Evolutionary conservation across 2,888 invertebrate genomes (phyloP), one percentile per base, ranked within the genome.

Genomic region (Oxycera nigricornis): DNA sequence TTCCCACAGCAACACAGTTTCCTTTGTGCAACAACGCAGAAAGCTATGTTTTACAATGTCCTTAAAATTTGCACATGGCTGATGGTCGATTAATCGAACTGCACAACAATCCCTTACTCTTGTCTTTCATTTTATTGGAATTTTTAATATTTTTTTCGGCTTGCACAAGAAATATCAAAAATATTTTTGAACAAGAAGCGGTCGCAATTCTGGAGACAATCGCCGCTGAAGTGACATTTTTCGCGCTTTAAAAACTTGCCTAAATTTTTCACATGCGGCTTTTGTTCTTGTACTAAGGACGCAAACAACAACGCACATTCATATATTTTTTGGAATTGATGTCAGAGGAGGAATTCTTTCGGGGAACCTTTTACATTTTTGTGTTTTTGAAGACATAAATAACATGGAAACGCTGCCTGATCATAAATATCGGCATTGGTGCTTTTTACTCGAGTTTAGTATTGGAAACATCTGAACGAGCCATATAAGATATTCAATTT

Each of bases 341-440:
- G 67, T 46, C 50, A 68, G 30, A 28, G 22, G 50, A 55, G 55
- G 70, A 70, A 70, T 70, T 70, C 70, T 52, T 70, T 31, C 70
- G 55, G 41, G 70, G 52, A 70, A 70, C 70, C 70, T 70, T 70
- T 70, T 70, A 70, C 52, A 76, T 74, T 76, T 74, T 76, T 76
- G 73, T 74, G 73, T 76, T 74, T 74, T 74, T 74, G 76, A 76
- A 73, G 74, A 76, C 76, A 76, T 76, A 76, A 76, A 76, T 76
- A 74, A 76, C 76, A 73, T 30, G 73, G 74, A 76, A 74, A 74
- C 70, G 59, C 74, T 73, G 73, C 59, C 74, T 74, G 76, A 76
- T 76, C 76, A 76, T 76, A 76, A 76, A 76, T 76, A 74, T 76
- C 52, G 62, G 26, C 52, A 52, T 35, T 72, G 59, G 55, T 70